Base-by-base conservation (phyloP, 2,113 vertebrate species). In the Smithornis capensis region DNA sequence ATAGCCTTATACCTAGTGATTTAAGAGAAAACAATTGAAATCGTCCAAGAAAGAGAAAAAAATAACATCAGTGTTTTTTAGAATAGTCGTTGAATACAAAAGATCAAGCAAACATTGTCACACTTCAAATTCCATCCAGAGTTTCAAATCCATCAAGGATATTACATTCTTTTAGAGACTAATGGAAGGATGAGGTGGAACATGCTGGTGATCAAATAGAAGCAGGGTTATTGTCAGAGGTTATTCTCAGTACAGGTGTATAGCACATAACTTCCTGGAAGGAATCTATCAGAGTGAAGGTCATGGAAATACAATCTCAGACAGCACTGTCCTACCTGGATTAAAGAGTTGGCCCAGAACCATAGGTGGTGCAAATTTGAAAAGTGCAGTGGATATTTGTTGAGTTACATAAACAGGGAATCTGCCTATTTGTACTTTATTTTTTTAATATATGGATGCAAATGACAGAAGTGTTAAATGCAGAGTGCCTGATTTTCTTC, bases 401-500 rank as follows among this genome's bases (percentile, higher is more conserved):
- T n/a, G 83, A 75, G 38, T 52, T 89, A 62, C 15, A 40, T 45
- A 83, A 92, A 37, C 12, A 63, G 37, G 9, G 25, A 11, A 49
- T 75, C 47, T 35, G 56, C 35, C 28, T 91, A 60, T 52, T 65
- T 38, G 28, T 47, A 71, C n/a, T 44, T 67, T 33, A 37, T 19
- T 31, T 68, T 45, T 89, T 79, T 31, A 88, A 94, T 92, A 78
- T 22, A 23, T 24, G 19, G 52, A 78, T 92, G 52, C 15, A 87
- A 88, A 75, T 83, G 40, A 71, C 49, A 75, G 49, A 56, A 78
- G 64, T 71, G 68, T 86, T 89, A 90, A 87, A 65, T 81, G 18
- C 7, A 7, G 21, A 13, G 31, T 57, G 23, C 18, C 40, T 86
- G 79, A 68, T 63, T 93, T 65, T 78, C 24, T 91, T 90, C 78